Percentiles rank a stretch among this genome's conserved stretches.
Conservation (phyloP, 2,797 vertebrate species). For the Saxicola maurus region DNA sequence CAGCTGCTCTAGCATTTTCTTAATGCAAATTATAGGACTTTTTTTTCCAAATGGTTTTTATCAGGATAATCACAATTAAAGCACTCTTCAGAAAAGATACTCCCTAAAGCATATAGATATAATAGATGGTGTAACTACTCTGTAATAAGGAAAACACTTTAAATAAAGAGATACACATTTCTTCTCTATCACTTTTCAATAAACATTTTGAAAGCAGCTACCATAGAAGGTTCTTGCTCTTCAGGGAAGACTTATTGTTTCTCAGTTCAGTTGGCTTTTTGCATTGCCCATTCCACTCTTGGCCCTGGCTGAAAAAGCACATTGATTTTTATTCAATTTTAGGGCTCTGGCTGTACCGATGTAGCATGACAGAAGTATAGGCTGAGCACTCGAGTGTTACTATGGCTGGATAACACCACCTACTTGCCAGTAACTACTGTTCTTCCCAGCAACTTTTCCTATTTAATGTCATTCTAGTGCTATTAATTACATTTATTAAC, state of each 20-base stretch:
- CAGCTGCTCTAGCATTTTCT: neutral
- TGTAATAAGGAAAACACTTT: neutral
- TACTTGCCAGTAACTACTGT: neutral
- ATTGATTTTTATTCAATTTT: neutral
- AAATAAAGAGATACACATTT: neutral
- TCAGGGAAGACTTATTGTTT: neutral
- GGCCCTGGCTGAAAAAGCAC: neutral
- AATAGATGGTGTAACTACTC: neutral
- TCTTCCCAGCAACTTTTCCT: neutral
- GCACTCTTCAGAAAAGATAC: neutral
- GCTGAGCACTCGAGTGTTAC: rapidly evolving
- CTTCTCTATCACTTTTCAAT: neutral
- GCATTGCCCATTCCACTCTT: neutral
- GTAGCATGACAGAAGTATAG: neutral
- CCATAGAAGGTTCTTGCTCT: neutral
- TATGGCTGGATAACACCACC: neutral
- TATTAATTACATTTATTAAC: neutral
- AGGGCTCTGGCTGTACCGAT: neutral
- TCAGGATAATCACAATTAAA: neutral
- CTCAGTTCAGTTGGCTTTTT: neutral
- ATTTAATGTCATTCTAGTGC: neutral
- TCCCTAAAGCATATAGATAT: neutral
- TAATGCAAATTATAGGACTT: neutral
- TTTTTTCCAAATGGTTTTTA: neutral
- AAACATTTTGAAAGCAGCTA: neutral